Percentiles rank a stretch among this genome's conserved stretches.
These are phyloP conservation scores for Arion vulgaris DNA, from an alignment of 1,140 invertebrate species.

Conservation along the genomic window DNA sequence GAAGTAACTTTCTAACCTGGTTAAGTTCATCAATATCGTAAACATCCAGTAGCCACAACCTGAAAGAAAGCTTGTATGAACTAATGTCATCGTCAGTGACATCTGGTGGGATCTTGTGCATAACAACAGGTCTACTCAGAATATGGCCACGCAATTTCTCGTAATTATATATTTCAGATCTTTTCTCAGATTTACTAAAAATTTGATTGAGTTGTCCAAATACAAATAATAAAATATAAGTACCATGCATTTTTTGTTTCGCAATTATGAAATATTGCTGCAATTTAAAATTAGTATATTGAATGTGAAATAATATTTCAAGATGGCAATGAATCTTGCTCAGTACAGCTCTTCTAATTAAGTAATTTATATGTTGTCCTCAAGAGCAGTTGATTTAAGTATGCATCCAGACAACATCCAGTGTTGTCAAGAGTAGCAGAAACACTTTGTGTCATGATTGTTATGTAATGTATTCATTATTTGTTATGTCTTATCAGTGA, in stretches of 20 bases:
- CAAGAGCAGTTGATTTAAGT: too few species aligned
- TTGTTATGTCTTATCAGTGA: too few species aligned
- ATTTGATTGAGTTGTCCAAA: not conserved
- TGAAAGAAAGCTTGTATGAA: not conserved
- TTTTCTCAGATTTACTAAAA: not conserved
- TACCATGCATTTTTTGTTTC: not conserved
- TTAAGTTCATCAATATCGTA: not conserved
- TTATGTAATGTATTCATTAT: too few species aligned
- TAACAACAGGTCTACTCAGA: not conserved
- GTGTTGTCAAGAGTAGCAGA: too few species aligned
- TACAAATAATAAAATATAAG: not conserved
- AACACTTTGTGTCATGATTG: too few species aligned
- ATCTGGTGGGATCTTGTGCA: not conserved
- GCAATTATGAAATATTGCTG: not conserved
- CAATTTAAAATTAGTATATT: too few species aligned
- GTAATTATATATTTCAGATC: not conserved
- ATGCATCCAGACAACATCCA: too few species aligned
- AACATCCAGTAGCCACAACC: not conserved
- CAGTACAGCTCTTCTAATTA: too few species aligned
- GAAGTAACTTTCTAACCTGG: not conserved
- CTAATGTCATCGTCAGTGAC: not conserved
- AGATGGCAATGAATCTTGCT: too few species aligned
- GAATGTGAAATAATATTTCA: too few species aligned
- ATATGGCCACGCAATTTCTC: not conserved
- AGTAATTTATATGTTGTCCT: too few species aligned